phyloP scores from a whole-genome alignment of 2,888 invertebrate genomes.

The Phanerotoma sp. region DNA sequence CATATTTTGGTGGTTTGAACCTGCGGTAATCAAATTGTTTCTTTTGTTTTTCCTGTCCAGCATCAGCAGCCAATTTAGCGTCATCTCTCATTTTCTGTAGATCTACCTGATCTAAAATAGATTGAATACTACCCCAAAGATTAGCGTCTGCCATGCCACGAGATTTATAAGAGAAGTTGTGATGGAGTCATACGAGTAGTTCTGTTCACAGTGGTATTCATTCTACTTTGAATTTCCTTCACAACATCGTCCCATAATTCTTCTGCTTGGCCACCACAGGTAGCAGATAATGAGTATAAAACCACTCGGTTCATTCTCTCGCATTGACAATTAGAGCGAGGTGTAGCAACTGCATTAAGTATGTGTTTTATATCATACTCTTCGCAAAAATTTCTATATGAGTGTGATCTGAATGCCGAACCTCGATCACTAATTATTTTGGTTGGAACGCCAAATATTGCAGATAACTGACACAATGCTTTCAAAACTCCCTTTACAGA shows the following conservation, averaged over 20 bases:
- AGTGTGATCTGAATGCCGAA: conserved; percentile 47
- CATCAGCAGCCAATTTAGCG: conserved; percentile 24
- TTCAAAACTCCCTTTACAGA: conserved; percentile 41
- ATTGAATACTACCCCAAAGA: neutral
- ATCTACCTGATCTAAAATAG: conserved; percentile 5
- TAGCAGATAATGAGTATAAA: conserved; percentile 37
- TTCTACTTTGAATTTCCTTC: conserved; percentile 30
- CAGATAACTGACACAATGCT: conserved; percentile 39
- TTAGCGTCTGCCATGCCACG: conserved; percentile 19
- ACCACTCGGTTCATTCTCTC: conserved; percentile 45
- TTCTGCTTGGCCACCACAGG: conserved; percentile 31
- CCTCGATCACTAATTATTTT: conserved; percentile 52
- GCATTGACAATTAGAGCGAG: conserved; percentile 49
- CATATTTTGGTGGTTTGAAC: too few relatives aligned
- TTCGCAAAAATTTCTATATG: conserved; percentile 44
- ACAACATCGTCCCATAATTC: conserved; percentile 38
- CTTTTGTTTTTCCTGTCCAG: conserved; percentile 25
- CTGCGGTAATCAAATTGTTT: conserved; percentile 23
- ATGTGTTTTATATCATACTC: conserved; percentile 41
- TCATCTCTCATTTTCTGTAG: conserved; percentile 19
- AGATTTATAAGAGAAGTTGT: conserved; percentile 30
- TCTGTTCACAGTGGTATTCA: conserved; percentile 35
- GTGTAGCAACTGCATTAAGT: conserved; percentile 42
- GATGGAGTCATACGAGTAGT: conserved; percentile 26
- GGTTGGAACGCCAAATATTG: conserved; percentile 39